Percentiles rank a stretch among this genome's conserved stretches.
Evolutionary conservation across 2,888 invertebrate species (phyloP).

Genomic region (Smittia aterrima): DNA sequence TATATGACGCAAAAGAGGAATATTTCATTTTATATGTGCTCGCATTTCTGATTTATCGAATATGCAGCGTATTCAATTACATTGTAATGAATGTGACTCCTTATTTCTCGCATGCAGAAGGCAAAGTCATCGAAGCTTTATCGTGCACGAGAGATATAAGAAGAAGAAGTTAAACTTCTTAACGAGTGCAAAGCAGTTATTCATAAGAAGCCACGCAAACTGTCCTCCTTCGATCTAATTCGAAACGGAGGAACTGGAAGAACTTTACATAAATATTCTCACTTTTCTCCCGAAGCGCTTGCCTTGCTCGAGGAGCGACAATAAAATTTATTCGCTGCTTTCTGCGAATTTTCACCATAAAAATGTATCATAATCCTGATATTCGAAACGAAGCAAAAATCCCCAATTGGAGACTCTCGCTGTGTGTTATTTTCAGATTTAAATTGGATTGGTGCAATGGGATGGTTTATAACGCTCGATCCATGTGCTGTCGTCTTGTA

Average conservation of each 20-base stretch:
- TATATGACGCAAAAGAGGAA: conserved; percentile 33
- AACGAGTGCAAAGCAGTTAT: not conserved
- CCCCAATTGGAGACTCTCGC: conserved; percentile 31
- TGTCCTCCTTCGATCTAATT: conserved; percentile 21
- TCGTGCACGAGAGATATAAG: not conserved
- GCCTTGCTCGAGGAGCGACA: conserved; percentile 1
- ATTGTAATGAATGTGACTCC: conserved; percentile 39
- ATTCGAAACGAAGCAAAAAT: conserved; percentile 30
- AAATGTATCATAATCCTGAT: conserved; percentile 36
- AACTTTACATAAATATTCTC: conserved; percentile 37
- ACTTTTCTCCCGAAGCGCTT: conserved; percentile 18
- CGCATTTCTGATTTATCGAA: conserved; percentile 41
- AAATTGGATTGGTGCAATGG: conserved; percentile 38
- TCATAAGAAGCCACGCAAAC: not conserved
- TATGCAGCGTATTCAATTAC: conserved; percentile 41
- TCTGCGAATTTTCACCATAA: conserved; percentile 30
- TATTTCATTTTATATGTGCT: conserved; percentile 40
- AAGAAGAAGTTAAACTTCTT: conserved; percentile 3
- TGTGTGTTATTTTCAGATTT: conserved; percentile 33
- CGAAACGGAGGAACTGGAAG: not conserved
- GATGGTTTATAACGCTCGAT: conserved; percentile 3
- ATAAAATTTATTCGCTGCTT: conserved; percentile 37
- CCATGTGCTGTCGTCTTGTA: not conserved
- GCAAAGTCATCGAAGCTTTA: not conserved
- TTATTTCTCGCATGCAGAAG: not conserved